These are phyloP conservation scores for Calliphora vomitoria DNA, from an alignment of 2,888 invertebrate genomes.

Conservation along the genomic window DNA sequence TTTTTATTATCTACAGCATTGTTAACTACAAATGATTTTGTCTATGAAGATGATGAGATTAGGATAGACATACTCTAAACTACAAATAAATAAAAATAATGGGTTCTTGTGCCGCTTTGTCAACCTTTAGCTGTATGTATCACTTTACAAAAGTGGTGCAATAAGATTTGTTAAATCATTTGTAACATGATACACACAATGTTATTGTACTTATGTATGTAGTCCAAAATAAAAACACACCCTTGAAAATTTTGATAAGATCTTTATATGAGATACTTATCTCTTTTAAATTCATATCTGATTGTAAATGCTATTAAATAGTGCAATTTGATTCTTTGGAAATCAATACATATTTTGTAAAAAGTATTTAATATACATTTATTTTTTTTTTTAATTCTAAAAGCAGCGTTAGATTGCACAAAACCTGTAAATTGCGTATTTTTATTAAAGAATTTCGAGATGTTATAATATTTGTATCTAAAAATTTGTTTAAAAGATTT, in stretches of 20 bases:
- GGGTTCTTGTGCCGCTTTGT: neutral
- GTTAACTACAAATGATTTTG: neutral
- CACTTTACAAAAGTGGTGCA: neutral
- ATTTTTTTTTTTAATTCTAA: neutral
- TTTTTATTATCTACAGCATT: slow-evolving; percentile 2
- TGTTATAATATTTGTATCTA: no score
- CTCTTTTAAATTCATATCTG: neutral
- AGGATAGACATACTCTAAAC: slow-evolving; percentile 34
- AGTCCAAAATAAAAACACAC: neutral
- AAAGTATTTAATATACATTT: neutral
- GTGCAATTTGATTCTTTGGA: neutral
- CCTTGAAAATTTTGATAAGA: neutral
- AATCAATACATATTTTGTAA: slow-evolving; percentile 1
- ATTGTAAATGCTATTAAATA: neutral
- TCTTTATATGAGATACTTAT: neutral
- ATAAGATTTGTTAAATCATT: neutral
- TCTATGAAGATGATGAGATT: slow-evolving; percentile 36
- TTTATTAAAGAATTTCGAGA: no score
- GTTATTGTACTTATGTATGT: neutral
- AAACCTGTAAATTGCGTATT: no score
- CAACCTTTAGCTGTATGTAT: neutral
- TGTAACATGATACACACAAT: slow-evolving; percentile 9
- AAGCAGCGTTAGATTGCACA: neutral
- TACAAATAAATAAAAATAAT: slow-evolving; percentile 47
- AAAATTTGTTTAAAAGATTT: no score